These are phyloP conservation scores for Trematomus bernacchii DNA, from an alignment of 2,797 vertebrate species.

Conservation along the genomic window DNA sequence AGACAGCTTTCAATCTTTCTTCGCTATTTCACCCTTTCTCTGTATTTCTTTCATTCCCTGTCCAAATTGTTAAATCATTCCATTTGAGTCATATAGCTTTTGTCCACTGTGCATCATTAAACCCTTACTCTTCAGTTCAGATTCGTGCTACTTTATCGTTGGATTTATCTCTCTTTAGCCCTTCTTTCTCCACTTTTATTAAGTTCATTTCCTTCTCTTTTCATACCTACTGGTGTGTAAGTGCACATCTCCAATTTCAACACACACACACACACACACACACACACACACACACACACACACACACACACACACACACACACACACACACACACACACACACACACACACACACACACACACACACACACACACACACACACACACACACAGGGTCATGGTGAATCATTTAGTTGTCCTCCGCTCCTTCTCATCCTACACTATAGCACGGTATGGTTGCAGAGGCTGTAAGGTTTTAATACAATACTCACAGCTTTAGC, in stretches of 20 bases:
- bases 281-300: too few relatives aligned
- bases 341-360: background rate
- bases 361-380: background rate
- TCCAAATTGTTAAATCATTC: conserved; percentile 13
- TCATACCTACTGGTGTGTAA: background rate
- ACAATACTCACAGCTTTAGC: conserved; percentile 28
- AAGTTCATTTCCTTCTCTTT: conserved; percentile 7
- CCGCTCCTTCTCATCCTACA: conserved; percentile 26
- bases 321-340: background rate
- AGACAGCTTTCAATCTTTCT: conserved; percentile 28
- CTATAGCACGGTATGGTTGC: conserved; percentile 20
- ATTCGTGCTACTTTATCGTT: conserved; percentile 7
- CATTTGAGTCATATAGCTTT: conserved; percentile 8
- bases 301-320: background rate
- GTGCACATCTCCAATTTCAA: conserved; percentile 12
- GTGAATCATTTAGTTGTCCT: conserved; percentile 38
- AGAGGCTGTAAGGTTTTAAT: conserved; percentile 31
- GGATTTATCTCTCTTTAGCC: background rate
- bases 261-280: background rate
- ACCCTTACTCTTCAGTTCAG: conserved; percentile 15
- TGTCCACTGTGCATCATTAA: conserved; percentile 41
- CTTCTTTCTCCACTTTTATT: background rate
- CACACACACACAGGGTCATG: background rate
- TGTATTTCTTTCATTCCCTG: background rate
- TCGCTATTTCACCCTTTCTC: background rate